phyloP scores from a whole-genome alignment of 2,113 vertebrate species.

The Varanus komodoensis region DNA sequence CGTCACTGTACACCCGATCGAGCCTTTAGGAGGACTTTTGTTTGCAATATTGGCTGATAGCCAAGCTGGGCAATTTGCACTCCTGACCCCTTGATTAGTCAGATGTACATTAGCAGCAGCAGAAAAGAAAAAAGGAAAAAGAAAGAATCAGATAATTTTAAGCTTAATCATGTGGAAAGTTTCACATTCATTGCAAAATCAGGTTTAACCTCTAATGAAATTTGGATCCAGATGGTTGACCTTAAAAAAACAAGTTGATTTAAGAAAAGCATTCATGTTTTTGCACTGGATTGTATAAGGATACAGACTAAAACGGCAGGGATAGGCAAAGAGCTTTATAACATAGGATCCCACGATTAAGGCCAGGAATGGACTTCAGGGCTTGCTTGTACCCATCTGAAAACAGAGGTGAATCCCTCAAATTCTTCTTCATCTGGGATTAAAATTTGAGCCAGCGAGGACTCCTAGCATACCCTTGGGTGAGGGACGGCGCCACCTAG shows the following conservation, averaged over 20 bases:
- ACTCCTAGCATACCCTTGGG: background rate
- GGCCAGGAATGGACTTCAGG: background rate
- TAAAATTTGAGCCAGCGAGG: background rate
- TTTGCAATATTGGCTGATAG: constrained; percentile 69
- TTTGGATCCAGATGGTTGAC: constrained; percentile 51
- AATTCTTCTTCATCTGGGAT: background rate
- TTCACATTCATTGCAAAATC: constrained; percentile 45
- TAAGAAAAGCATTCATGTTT: background rate
- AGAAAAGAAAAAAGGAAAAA: background rate
- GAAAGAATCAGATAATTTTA: constrained; percentile 72
- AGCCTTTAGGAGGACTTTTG: constrained; percentile 73
- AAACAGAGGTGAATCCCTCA: background rate
- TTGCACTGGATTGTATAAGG: background rate
- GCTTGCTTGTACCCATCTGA: background rate
- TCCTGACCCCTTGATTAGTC: constrained; percentile 74
- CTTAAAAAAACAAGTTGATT: constrained; percentile 25
- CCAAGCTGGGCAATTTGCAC: constrained; percentile 70
- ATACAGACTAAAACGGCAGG: background rate
- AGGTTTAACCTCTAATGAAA: constrained; percentile 73
- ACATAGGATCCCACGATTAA: background rate
- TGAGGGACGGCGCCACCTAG: no score
- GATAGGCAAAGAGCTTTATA: background rate
- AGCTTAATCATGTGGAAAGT: constrained; percentile 72
- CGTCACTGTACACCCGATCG: constrained; percentile 14
- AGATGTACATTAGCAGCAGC: constrained; percentile 72